Base-by-base conservation (phyloP, 2,888 invertebrate genomes). In the Spialia ferax region DNA sequence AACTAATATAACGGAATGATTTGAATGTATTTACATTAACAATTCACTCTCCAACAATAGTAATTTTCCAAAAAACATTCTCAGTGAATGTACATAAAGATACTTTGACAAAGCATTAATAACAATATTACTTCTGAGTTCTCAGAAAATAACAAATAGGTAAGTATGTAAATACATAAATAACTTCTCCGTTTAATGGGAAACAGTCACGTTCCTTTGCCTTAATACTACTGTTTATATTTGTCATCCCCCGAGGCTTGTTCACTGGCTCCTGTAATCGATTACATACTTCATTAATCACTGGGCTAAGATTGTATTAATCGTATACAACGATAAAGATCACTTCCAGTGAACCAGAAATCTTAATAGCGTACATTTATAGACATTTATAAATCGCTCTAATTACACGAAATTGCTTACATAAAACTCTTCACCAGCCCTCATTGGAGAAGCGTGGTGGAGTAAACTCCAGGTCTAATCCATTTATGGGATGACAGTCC, bases 221-320 rank as follows among this genome's bases (percentile, higher is more conserved):
- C 2, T 29, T 65, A 42, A 35, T 35, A 20, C 48, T 13, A 23
- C 38, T 59, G 59, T 65, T 59, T 59, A 52, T 59, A 38, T 50
- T 65, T 65, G 50, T 52, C 65, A 23, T 26, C 50, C 57, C 60
- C 38, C 59, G 38, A 52, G 65, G 38, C 48, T 26, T 52, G 52
- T 52, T 65, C 65, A 65, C 59, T 65, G 59, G 42, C 65, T 59
- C 42, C 29, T 20, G 42, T 65, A 65, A 65, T 65, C 65, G 65
- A 59, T 65, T 65, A 59, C 26, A 65, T 35, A 20, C 65, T 52
- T 52, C 52, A 59, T 65, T 65, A 59, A 42, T 52, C 38, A 15
- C n/a, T 8, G 29, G 59, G 42, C 59, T 54, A 59, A 52, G 29
- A 29, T 57, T 57, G 45, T 57, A 57, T 50, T 59, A 65, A 38